A percentile compares a stretch with the other conserved stretches of the same genome.
phyloP scores from a whole-genome alignment of 2,797 vertebrate genomes.

The Gymnocypris eckloni region DNA sequence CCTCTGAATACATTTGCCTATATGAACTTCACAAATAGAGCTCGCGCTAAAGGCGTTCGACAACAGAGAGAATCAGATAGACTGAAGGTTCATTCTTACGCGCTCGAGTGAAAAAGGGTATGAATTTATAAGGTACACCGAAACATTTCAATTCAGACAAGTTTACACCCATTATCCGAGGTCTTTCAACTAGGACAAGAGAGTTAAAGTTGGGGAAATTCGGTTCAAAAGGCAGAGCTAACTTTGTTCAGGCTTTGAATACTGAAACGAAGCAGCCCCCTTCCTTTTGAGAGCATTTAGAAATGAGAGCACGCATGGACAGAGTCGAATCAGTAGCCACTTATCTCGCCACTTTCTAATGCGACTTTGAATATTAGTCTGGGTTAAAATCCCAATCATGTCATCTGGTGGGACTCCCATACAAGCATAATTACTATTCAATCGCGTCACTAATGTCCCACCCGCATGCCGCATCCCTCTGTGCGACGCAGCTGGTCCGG shows the following conservation, averaged over 20 bases:
- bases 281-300: conserved; percentile 63
- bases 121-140: conserved; percentile 99
- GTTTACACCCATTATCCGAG: conserved; percentile 92
- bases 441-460: conserved; percentile 90
- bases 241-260: conserved; percentile 89
- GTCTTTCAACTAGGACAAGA: conserved; percentile 89
- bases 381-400: conserved; percentile 85
- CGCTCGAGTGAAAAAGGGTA: conserved; percentile 92
- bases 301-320: conserved; percentile 80
- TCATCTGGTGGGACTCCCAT: conserved; percentile 98
- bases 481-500: conserved; percentile 85
- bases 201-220: conserved; percentile 82
- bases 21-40: conserved; percentile 97
- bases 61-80: conserved; percentile 98
- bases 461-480: conserved; percentile 82
- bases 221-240: conserved; percentile 80
- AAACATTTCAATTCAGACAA: conserved; percentile 97
- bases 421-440: conserved; percentile 91
- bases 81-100: conserved; percentile 88
- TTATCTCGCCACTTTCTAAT: conserved; percentile 79
- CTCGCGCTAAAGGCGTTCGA: conserved; percentile 91
- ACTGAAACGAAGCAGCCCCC: conserved; percentile 80
- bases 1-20: conserved; percentile 98
- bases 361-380: conserved; percentile 85
- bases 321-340: conserved; percentile 76